Evolutionary conservation across 1,140 invertebrate genomes (phyloP).

Genomic region (Lamellibrachia luymesi): DNA sequence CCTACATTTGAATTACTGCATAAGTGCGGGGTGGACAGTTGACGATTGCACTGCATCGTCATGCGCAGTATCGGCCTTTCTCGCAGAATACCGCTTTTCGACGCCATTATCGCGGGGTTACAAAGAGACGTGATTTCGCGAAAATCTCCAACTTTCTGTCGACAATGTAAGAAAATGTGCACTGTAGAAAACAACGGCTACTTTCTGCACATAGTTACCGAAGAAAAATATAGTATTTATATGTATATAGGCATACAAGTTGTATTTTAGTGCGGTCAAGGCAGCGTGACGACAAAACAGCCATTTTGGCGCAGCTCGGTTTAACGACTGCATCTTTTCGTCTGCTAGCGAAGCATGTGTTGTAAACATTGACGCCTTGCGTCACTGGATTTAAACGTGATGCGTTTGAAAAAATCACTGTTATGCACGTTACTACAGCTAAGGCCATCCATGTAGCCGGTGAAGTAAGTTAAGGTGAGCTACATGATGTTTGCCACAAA

Average conservation of each 20-base stretch:
- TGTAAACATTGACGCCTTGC: not conserved
- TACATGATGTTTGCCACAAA: not conserved
- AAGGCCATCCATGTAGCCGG: not conserved
- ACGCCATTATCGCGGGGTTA: slow-evolving; percentile 52
- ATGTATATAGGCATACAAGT: not conserved
- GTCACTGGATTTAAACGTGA: not conserved
- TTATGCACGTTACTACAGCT: not conserved
- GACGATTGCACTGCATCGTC: not conserved
- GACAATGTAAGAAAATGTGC: not conserved
- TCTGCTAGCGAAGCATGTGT: not conserved
- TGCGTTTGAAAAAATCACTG: not conserved
- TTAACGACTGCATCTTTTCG: not conserved
- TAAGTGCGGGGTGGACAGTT: not conserved
- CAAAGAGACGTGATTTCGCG: slow-evolving; percentile 50
- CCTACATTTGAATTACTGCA: not conserved
- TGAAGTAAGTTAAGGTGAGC: not conserved
- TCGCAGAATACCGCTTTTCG: slow-evolving; percentile 49
- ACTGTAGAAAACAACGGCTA: not conserved
- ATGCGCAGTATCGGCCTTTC: slow-evolving; percentile 39
- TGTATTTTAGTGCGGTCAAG: not conserved
- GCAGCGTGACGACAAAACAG: not conserved
- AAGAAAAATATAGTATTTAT: not conserved
- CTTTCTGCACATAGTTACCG: not conserved
- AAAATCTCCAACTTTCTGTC: slow-evolving; percentile 39
- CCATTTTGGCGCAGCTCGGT: not conserved